Base-by-base conservation (phyloP, 2,888 invertebrate genomes). In the Oxyscelio sp. region DNA sequence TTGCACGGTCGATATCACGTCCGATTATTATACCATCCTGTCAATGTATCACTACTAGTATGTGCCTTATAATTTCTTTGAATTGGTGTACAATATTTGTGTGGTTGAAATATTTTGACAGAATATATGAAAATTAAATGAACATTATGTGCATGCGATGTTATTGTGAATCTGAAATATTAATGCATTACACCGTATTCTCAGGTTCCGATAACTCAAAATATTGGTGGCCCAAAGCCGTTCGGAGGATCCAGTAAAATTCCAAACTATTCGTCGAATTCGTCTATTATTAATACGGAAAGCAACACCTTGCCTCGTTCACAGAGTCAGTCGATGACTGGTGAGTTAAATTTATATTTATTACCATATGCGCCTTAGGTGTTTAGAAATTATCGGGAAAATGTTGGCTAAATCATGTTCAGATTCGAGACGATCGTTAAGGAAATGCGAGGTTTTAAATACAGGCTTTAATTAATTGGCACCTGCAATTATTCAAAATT, bases 251-350 rank as follows among this genome's bases (percentile, higher is more conserved):
- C 93, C 77, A 92, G 88, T 79, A 81, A 87, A 80, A 90, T 91
- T 59, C 88, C 92, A 73, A 91, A 89, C 84, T 89, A 91, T 52
- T 89, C 91, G 22, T 88, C 92, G 4, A 87, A 90, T 31, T 89
- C 92, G 52, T 82, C 90, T 48, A 80, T 88, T 77, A 93, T 91
- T 87, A 90, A 92, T 38, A 40, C 59, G 34, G 92, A 90, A 71
- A 92, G 87, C 88, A 93, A 88, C 90, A 92, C 90, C 78, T 87
- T 93, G 22, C 90, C 93, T 27, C 92, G 94, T 81, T 91, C 91
- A 13, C 93, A 92, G 89, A 94, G 91, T 88, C 94, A 94, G 81
- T 91, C 93, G 78, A 92, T 92, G 80, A 93, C 93, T 90, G 94
- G 94, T 94, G 90, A 93, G 93, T 93, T 83, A 70, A 40, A 31